Evolutionary conservation across 2,888 invertebrate species (phyloP).

Genomic region (Eutolmus rufibarbis): DNA sequence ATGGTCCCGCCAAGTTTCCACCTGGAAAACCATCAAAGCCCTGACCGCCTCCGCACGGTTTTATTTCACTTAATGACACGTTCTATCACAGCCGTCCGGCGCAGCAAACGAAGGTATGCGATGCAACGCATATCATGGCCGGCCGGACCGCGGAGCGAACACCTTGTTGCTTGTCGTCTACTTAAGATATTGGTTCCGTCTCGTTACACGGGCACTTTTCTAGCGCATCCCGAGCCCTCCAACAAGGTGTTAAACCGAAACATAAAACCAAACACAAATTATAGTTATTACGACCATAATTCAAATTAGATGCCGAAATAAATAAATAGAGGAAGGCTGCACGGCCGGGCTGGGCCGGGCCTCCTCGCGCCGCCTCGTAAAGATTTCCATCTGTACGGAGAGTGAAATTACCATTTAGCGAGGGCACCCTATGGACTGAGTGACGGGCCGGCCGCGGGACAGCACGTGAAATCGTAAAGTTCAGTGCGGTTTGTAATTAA

Average conservation of each 20-base stretch:
- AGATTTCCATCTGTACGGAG: conserved; percentile 42
- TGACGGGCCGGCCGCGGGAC: not conserved
- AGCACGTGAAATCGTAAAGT: conserved; percentile 13
- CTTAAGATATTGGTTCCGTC: conserved; percentile 23
- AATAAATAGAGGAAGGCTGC: conserved; percentile 39
- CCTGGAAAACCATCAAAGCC: conserved; percentile 21
- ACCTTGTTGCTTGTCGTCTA: conserved; percentile 19
- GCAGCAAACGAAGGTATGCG: not conserved
- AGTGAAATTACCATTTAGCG: conserved; percentile 43
- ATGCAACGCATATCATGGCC: not conserved
- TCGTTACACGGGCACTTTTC: conserved; percentile 1
- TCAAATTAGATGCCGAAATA: conserved; percentile 46
- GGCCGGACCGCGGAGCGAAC: not conserved
- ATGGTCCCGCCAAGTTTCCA: conserved; percentile 16
- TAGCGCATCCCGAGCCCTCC: conserved; percentile 1
- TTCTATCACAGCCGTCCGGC: conserved; percentile 18
- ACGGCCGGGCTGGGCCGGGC: not conserved
- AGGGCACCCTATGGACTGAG: conserved; percentile 18
- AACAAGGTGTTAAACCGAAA: conserved; percentile 47
- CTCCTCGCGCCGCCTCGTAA: not conserved
- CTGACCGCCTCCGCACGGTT: conserved; percentile 36
- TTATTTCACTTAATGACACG: conserved; percentile 45
- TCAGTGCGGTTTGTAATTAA: conserved; percentile 37
- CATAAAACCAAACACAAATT: conserved; percentile 47
- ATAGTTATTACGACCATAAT: conserved; percentile 46